These are phyloP conservation scores for Coracopsis vasa DNA, from an alignment of 2,113 vertebrate species.

Conservation along the genomic window DNA sequence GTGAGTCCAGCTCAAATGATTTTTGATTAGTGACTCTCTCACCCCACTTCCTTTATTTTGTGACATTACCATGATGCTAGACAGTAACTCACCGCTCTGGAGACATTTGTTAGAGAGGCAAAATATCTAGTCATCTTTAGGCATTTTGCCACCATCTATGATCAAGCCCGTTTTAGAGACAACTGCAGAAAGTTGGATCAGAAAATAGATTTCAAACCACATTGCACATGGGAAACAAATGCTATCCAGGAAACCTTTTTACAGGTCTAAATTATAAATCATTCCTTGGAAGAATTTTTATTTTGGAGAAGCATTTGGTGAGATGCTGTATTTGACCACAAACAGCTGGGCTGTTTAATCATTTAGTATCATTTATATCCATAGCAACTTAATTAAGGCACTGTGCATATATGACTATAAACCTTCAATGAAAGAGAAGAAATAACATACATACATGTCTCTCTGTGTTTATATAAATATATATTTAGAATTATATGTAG, in stretches of 20 bases:
- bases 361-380: not conserved
- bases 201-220: conserved; percentile 23
- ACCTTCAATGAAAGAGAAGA: not conserved
- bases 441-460: not conserved
- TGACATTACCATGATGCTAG: not conserved
- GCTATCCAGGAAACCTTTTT: conserved; percentile 31
- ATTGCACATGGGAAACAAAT: conserved; percentile 23
- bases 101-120: not conserved
- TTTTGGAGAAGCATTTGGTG: not conserved
- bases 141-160: not conserved
- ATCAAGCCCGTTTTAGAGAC: conserved; percentile 2
- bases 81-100: not conserved
- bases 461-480: not conserved
- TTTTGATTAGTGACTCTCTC: not conserved
- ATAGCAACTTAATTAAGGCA: not conserved
- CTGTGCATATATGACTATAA: not conserved
- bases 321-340: conserved; percentile 11
- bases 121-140: conserved; percentile 19
- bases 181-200: conserved; percentile 17
- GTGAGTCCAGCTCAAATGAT: not conserved
- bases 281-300: conserved; percentile 1
- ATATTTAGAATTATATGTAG: not conserved
- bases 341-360: not conserved
- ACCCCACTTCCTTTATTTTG: not conserved
- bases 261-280: conserved; percentile 27